Evolutionary conservation across 1,140 invertebrate species (phyloP).

Genomic region (Zaprionus capensis): DNA sequence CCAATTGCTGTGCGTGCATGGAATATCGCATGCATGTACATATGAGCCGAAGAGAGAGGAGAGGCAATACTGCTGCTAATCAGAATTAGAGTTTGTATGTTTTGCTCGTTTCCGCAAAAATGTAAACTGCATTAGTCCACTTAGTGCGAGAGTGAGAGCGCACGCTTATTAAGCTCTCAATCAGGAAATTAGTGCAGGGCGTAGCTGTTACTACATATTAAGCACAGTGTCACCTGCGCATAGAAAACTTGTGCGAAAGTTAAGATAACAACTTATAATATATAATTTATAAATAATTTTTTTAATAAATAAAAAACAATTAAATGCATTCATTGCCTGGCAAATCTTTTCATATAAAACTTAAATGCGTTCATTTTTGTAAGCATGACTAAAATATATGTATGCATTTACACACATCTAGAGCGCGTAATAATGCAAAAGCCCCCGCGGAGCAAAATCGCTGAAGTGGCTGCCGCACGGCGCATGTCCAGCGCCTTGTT

Average conservation of each 20-base stretch:
- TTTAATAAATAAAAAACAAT: not conserved
- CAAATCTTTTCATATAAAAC: not conserved
- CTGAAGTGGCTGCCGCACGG: constrained; percentile 60
- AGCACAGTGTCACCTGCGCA: not conserved
- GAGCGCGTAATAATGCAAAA: constrained; percentile 4
- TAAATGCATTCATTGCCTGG: not conserved
- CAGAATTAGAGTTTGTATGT: not conserved
- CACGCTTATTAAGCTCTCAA: not conserved
- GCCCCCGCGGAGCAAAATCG: constrained; percentile 49
- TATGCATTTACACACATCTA: not conserved
- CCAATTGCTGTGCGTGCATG: not conserved
- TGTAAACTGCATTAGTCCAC: not conserved
- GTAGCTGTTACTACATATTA: not conserved
- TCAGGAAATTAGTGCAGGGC: not conserved
- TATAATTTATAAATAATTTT: not conserved
- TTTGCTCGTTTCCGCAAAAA: not conserved
- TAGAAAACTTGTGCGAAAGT: not conserved
- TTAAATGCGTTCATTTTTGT: not conserved
- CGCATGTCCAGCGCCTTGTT: constrained; percentile 78
- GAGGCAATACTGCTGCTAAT: not conserved
- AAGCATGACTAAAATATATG: not conserved
- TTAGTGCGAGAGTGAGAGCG: not conserved
- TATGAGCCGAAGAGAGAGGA: not conserved
- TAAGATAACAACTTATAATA: not conserved
- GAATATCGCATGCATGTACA: not conserved